Evolutionary conservation across 2,888 invertebrate genomes (phyloP), one percentile per base, ranked within the genome.

Genomic region (Apodemia mormo): DNA sequence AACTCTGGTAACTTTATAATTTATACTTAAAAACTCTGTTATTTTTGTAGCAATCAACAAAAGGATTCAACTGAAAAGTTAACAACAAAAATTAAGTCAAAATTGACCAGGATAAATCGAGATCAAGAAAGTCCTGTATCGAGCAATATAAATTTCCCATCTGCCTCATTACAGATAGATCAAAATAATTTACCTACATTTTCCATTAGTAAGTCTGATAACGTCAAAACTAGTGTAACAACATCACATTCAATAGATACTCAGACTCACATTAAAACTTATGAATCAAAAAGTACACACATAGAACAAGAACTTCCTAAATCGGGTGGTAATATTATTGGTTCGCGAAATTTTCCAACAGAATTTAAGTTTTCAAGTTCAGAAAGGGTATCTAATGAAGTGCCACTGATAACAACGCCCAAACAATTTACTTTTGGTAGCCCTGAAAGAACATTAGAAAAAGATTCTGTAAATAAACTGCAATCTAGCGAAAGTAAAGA

Each of bases 101-200:
- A 76, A 70, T 67, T 87, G 56, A 82, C 86, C 40, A 81, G 85
- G 73, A 70, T 72, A 1, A 81, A 81, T 67, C 76, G 84, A 22
- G 82, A 82, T 9, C 33, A 61, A 61, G 76, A 77, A 5, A 73
- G 69, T n/a, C 64, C 52, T 8, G 72, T 75, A 7, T 30, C 76
- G 56, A 82, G 79, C 9, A 77, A 78, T 49, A 71, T 88, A 1
- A 78, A 83, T 68, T 76, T 91, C 54, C 89, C 90, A 4, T 80
- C 82, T 40, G 86, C 79, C 4, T 79, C 80, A 30, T 78, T 90
- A 71, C 79, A 84, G 71, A 88, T 90, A 72, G 86, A 88, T 70
- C 75, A 83, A 72, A 78, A 87, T 66, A 86, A 88, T 70, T 78
- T 90, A 72, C 89, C 89, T 2, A 87, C 85, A 54, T 87, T 90